A percentile compares a stretch with the other conserved stretches of the same genome.
These are phyloP conservation scores for Drosophila pseudotakahashii DNA, from an alignment of 2,888 invertebrate species.

Conservation along the genomic window DNA sequence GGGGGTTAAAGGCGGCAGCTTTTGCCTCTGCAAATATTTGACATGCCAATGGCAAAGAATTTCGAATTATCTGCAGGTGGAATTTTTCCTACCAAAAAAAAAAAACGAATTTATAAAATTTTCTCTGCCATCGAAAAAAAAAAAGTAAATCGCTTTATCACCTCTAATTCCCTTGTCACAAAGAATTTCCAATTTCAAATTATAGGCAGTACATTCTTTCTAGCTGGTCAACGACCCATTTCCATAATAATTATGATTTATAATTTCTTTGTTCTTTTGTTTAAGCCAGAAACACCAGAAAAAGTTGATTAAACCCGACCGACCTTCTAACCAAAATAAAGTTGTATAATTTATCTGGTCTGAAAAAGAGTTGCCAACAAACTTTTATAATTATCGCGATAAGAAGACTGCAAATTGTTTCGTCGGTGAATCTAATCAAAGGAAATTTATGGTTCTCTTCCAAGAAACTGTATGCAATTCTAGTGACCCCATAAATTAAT, in stretches of 20 bases:
- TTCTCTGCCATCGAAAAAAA: neutral
- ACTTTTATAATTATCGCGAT: conserved; percentile 14
- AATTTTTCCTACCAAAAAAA: conserved; percentile 27
- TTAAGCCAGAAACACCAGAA: neutral
- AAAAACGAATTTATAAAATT: conserved; percentile 25
- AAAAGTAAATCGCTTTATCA: conserved; percentile 7
- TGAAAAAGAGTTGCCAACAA: conserved; percentile 8
- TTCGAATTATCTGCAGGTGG: conserved; percentile 39
- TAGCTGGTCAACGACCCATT: conserved; percentile 9
- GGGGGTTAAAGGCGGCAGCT: conserved; percentile 15
- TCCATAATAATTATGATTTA: conserved; percentile 6
- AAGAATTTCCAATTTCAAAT: conserved; percentile 16
- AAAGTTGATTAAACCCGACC: conserved; percentile 22
- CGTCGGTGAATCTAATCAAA: conserved; percentile 23
- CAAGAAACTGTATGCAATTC: conserved; percentile 32
- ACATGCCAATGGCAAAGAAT: conserved; percentile 40
- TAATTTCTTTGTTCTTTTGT: conserved; percentile 31
- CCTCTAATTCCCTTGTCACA: conserved; percentile 21
- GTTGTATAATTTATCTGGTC: conserved; percentile 25
- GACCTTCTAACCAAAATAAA: conserved; percentile 18
- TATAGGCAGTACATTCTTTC: conserved; percentile 17
- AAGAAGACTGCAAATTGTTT: conserved; percentile 2
- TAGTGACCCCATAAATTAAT: conserved; percentile 31
- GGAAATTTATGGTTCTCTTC: conserved; percentile 19
- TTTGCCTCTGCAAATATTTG: conserved; percentile 17